Evolutionary conservation across 1,140 invertebrate genomes (phyloP).

Genomic region (Phymastichus coffea): DNA sequence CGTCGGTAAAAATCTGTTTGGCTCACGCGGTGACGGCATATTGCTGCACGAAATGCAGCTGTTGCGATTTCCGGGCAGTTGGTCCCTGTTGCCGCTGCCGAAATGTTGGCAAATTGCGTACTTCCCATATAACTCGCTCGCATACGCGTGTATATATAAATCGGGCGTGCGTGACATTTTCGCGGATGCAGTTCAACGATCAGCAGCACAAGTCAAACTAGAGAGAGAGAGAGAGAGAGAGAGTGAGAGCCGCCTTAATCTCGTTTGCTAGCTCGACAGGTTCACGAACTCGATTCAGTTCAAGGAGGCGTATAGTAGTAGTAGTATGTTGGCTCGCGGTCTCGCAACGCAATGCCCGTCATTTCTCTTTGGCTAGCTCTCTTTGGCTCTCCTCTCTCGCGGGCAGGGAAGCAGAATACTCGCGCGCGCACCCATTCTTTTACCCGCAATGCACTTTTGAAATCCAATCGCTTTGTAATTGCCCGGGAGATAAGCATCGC

Average conservation of each 20-base stretch:
- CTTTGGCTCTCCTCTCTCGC: not conserved
- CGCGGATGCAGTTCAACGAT: conserved; percentile 4
- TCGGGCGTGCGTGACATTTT: no score
- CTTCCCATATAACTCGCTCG: not conserved
- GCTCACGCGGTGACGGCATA: no score
- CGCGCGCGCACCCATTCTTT: no score
- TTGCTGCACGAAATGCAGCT: conserved; percentile 26
- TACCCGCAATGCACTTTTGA: no score
- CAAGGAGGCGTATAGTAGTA: conserved; percentile 24
- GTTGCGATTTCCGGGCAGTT: conserved; percentile 32
- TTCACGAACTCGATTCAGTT: conserved; percentile 36
- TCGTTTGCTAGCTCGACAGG: conserved; percentile 11
- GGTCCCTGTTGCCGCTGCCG: not conserved
- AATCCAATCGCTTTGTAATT: no score
- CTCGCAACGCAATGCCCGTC: not conserved
- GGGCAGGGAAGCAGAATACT: no score
- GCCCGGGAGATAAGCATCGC: no score
- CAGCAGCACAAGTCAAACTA: not conserved
- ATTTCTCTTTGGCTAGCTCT: not conserved
- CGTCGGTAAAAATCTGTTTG: no score
- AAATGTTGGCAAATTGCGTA: conserved; percentile 11
- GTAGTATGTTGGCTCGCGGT: conserved; percentile 5
- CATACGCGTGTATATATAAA: not conserved
- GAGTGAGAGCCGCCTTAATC: not conserved
- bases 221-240: not conserved